A percentile compares a stretch with the other conserved stretches of the same genome.
These are phyloP conservation scores for Temnopleurus reevesii DNA, from an alignment of 53 echinoderm and acorn worm species.

Conservation along the genomic window DNA sequence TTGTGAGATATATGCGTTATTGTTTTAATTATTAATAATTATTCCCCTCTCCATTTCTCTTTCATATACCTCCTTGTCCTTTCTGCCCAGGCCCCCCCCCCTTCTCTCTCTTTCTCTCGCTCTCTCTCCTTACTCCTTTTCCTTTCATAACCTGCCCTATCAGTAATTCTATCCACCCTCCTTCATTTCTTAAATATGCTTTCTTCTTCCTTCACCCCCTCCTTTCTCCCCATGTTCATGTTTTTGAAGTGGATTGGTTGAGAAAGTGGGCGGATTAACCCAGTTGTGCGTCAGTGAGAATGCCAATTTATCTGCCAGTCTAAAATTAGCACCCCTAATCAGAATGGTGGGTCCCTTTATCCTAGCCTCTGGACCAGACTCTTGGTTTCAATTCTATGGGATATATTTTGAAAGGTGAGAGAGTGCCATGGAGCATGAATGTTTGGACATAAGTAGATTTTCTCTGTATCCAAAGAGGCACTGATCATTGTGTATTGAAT, in stretches of 20 bases:
- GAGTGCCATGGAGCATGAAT: no score
- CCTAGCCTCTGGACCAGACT: slow-evolving; percentile 1
- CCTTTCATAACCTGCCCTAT: background rate
- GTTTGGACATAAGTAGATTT: no score
- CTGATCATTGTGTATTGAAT: no score
- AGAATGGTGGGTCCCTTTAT: background rate
- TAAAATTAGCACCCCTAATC: slow-evolving; percentile 22
- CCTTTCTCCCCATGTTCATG: background rate
- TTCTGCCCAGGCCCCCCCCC: no score
- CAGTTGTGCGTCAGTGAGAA: slow-evolving; percentile 17
- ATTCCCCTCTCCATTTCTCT: background rate
- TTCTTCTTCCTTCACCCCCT: background rate
- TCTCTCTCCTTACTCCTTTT: background rate
- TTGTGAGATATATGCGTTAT: background rate
- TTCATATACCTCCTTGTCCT: background rate
- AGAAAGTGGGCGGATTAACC: slow-evolving; percentile 9
- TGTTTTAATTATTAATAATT: background rate
- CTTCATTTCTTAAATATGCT: background rate
- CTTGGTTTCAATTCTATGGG: background rate
- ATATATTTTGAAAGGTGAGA: no score
- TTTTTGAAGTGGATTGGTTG: slow-evolving; percentile 2
- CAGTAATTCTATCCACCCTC: background rate
- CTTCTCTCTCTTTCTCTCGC: background rate
- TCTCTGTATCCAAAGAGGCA: no score
- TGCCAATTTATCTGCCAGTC: slow-evolving; percentile 37